These are phyloP conservation scores for Cryptoprocta ferox DNA, from an alignment of 2,797 vertebrate genomes.

Conservation along the genomic window DNA sequence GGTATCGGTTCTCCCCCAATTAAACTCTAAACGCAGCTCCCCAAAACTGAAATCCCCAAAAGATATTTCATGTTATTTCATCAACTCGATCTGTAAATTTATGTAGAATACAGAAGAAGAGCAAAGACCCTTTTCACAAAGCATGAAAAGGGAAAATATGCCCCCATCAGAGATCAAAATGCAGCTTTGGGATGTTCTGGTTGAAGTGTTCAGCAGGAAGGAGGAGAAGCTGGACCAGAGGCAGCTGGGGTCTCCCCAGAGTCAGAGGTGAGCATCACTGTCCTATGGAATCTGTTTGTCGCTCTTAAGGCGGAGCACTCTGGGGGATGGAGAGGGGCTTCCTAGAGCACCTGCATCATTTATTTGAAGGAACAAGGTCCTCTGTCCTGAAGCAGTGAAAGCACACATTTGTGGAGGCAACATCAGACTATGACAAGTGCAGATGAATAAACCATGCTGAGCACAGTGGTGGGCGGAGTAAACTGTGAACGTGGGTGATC, in stretches of 20 bases:
- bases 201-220: not conserved
- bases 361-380: not conserved
- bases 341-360: not conserved
- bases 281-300: not conserved
- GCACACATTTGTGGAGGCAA: fast-evolving
- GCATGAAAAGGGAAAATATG: not conserved
- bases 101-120: not conserved
- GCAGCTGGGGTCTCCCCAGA: not conserved
- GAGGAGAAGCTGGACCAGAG: not conserved
- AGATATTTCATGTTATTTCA: not conserved
- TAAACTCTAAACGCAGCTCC: not conserved
- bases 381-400: not conserved
- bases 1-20: not conserved
- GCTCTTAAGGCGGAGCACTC: not conserved
- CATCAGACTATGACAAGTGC: not conserved
- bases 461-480: not conserved
- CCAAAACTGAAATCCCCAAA: slow-evolving; percentile 7
- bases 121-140: not conserved
- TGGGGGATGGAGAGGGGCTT: not conserved
- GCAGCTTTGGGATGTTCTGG: not conserved
- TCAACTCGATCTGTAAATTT: slow-evolving; percentile 36
- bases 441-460: not conserved
- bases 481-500: not conserved
- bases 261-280: not conserved
- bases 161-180: not conserved